phyloP scores from a whole-genome alignment of 64 coral and sea anemone species.

The Pocillopora verrucosa region DNA sequence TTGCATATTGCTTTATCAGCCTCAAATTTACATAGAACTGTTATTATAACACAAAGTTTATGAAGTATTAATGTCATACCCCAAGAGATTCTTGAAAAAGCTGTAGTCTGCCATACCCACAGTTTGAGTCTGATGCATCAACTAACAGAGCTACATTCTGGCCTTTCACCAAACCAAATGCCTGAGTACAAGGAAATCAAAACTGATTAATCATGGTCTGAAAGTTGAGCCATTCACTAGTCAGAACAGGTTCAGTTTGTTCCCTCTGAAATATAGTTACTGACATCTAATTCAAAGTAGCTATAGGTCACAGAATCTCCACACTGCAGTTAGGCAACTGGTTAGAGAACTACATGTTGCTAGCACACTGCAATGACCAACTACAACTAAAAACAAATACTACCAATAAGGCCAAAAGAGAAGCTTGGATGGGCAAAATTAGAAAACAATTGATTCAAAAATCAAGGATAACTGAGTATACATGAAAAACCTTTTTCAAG shows the following conservation, averaged over 20 bases:
- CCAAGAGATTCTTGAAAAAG: slow-evolving; percentile 91
- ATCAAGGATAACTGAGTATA: neutral
- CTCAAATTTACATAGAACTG: neutral
- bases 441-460: too few species aligned
- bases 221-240: neutral
- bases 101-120: slow-evolving; percentile 88
- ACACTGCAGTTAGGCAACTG: too few species aligned
- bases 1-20: too few species aligned
- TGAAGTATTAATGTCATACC: slow-evolving; percentile 14
- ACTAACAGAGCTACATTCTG: slow-evolving; percentile 86
- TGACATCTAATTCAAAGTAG: too few species aligned
- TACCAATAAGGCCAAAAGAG: too few species aligned
- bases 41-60: neutral
- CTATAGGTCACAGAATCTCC: too few species aligned
- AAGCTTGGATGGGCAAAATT: too few species aligned
- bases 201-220: neutral
- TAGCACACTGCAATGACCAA: too few species aligned
- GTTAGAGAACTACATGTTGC: too few species aligned
- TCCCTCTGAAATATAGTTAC: too few species aligned
- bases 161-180: slow-evolving; percentile 96
- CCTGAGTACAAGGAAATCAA: slow-evolving; percentile 27
- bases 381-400: too few species aligned
- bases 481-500: neutral
- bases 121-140: slow-evolving; percentile 95
- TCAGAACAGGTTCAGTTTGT: too few species aligned